Base-by-base conservation (phyloP, 23 tunicate genomes). In the Ciona savignyi region DNA sequence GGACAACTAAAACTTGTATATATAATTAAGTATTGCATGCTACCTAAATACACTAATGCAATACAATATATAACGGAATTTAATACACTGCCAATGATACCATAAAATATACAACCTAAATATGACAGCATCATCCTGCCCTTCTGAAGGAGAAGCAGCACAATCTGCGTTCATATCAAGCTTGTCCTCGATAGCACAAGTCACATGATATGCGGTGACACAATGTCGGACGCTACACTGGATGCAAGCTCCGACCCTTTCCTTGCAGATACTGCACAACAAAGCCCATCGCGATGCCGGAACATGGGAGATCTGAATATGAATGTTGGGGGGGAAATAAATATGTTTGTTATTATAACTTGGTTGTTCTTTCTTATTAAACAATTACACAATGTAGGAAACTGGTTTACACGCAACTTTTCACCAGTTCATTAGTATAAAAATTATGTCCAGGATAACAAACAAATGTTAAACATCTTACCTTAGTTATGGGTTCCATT, bases 401-500 rank as follows among this genome's bases (percentile, higher is more conserved):
- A n/a, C n/a, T n/a, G n/a, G n/a, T n/a, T n/a, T n/a, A n/a, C n/a
- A n/a, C n/a, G n/a, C n/a, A n/a, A n/a, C n/a, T n/a, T n/a, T n/a
- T n/a, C n/a, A n/a, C n/a, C n/a, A n/a, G n/a, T n/a, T n/a, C n/a
- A n/a, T n/a, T n/a, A n/a, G n/a, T n/a, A n/a, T n/a, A n/a, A n/a
- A n/a, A n/a, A n/a, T n/a, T n/a, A n/a, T n/a, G n/a, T n/a, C n/a
- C n/a, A n/a, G n/a, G n/a, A n/a, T n/a, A n/a, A n/a, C n/a, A n/a
- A n/a, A n/a, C n/a, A n/a, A n/a, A n/a, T n/a, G n/a, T n/a, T n/a
- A 71, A 32, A 33, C 3, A 51, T 1, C 51, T 1, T 33, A 80
- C 95, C 81, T 87, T 87, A 3, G 95, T 81, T n/a, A 87, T 87
- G 2, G 95, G 95, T 28, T 83, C 90, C 97, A 90, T 90, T 69